Percentiles rank a stretch among this genome's conserved stretches.
Conservation (phyloP, 2,113 vertebrate species). For the Sceloporus undulatus region DNA sequence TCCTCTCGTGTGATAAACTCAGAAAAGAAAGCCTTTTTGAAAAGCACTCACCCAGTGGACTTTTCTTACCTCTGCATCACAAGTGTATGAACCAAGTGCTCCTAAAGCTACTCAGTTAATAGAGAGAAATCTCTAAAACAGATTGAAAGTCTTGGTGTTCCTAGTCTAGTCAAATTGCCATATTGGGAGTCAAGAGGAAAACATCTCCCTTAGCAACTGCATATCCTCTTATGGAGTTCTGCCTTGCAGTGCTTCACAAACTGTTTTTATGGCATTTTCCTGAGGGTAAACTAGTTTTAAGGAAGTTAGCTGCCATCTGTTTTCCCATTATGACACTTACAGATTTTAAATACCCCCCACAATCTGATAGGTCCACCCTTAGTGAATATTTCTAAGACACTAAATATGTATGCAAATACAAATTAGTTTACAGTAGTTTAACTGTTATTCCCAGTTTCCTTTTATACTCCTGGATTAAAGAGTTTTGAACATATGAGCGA, state of each 20-base stretch:
- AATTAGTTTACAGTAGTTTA: not conserved
- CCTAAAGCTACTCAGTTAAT: not conserved
- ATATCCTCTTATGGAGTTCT: not conserved
- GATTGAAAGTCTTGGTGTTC: not conserved
- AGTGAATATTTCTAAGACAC: not conserved
- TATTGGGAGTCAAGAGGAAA: not conserved
- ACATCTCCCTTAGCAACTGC: not conserved
- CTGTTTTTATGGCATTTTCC: conserved; percentile 12
- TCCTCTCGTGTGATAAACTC: too few relatives aligned
- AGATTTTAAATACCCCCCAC: conserved; percentile 1
- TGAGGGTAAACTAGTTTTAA: conserved; percentile 5
- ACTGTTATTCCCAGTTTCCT: not conserved
- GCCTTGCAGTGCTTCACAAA: not conserved
- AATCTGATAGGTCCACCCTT: not conserved
- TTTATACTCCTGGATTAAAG: not conserved
- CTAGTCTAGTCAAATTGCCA: not conserved
- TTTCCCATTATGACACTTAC: not conserved
- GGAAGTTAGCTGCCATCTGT: conserved; percentile 23
- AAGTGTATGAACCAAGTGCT: not conserved
- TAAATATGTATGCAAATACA: not conserved
- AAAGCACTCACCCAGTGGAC: not conserved
- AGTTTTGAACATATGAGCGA: not conserved
- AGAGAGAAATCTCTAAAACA: not conserved
- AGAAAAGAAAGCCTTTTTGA: not conserved
- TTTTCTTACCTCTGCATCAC: not conserved